Evolutionary conservation across 2,797 vertebrate genomes (phyloP), one percentile per base, ranked within the genome.

Genomic region (Malurus splendens): DNA sequence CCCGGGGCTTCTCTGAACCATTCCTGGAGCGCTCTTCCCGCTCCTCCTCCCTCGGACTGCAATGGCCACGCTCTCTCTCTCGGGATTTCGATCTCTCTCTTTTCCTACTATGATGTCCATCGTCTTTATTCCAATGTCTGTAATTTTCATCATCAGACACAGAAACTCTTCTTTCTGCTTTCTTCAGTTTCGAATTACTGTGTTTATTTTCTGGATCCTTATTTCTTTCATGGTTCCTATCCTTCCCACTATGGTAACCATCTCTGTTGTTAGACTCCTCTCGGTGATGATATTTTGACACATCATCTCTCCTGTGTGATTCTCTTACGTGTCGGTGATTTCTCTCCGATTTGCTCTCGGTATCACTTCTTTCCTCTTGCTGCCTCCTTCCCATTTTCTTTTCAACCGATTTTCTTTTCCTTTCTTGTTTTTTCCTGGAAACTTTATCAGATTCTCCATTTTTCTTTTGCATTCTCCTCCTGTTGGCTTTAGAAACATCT

Each of bases 401-500:
- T 91, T 97, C 97, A 67, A 70, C 81, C 0, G 92, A 90, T 67
- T 94, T 97, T 81, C 97, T 96, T 84, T 97, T 97, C 62, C 55
- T 90, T 48, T 52, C 84, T 68, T 97, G 93, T n/a, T 96, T 96
- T 85, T 92, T 97, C 74, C 93, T 96, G 51, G 92, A 71, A 45
- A 75, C 39, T 85, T 97, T 97, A 71, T 92, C 93, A 71, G 68
- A 86, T 80, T 93, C 96, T 98, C 96, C 97, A 6, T 93, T 96
- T 94, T 96, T 98, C 86, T 94, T 96, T 59, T 96, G 97, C 5
- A 23, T 87, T 68, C 95, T 98, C 86, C 96, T 99, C 90, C 96
- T 98, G 91, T 59, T 96, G 88, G 96, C 97, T 84, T 87, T 96
- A 90, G 97, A 97, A 9, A 97, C 96, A 93, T 97, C 97, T 98